A percentile compares a stretch with the other conserved stretches of the same genome.
These are phyloP conservation scores for Corbicula japonica DNA, from an alignment of 2,888 invertebrate species.

Conservation along the genomic window DNA sequence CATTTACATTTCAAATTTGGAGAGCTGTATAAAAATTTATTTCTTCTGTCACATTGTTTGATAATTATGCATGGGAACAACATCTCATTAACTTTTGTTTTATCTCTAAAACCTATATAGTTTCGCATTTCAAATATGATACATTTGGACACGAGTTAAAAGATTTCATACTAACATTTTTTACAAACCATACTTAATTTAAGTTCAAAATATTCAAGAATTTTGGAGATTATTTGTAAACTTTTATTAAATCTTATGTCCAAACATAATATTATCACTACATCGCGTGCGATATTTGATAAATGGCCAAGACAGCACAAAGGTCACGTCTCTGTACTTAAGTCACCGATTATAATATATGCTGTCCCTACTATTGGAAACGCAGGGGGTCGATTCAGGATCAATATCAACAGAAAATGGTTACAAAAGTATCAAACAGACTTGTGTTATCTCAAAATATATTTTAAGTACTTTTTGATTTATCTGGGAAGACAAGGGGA, in stretches of 20 bases:
- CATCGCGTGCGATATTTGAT: conserved; percentile 45
- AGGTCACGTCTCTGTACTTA: conserved; percentile 29
- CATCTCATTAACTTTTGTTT: too few species aligned
- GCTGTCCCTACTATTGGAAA: conserved; percentile 13
- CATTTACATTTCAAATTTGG: too few species aligned
- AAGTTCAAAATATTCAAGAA: conserved; percentile 14
- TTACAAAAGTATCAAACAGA: conserved; percentile 34
- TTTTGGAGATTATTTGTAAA: conserved; percentile 24
- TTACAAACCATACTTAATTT: too few species aligned
- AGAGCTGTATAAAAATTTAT: too few species aligned
- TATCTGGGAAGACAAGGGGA: conserved; percentile 40
- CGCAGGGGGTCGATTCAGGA: conserved; percentile 36
- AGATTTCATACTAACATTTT: too few species aligned
- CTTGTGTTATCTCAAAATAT: conserved; percentile 41
- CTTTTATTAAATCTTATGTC: conserved; percentile 15
- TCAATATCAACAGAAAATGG: conserved; percentile 38
- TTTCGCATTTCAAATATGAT: too few species aligned
- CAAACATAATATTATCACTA: conserved; percentile 42
- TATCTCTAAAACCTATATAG: too few species aligned
- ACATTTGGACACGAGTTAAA: too few species aligned
- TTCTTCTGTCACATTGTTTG: too few species aligned
- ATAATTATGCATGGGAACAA: too few species aligned
- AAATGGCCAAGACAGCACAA: conserved; percentile 19
- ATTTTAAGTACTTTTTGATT: conserved; percentile 33
- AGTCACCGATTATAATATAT: conserved; percentile 20